phyloP scores from a whole-genome alignment of 2,113 vertebrate species.

The Clinocottus analis region DNA sequence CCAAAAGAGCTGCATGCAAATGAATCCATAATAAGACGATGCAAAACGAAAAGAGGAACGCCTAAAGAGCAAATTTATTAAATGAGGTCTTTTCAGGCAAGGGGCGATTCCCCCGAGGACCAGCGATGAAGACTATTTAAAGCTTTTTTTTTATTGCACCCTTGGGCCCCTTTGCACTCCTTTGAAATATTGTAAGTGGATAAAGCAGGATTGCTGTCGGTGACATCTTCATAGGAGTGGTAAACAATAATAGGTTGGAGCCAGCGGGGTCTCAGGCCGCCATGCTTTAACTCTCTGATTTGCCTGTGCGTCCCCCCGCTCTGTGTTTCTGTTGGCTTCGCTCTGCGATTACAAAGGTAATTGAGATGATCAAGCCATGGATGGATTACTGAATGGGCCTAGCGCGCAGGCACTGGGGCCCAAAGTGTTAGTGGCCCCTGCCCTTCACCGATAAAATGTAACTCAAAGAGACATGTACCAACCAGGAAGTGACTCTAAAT shows the following conservation, averaged over 20 bases:
- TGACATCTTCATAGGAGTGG: conserved; percentile 75
- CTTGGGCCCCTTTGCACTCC: conserved; percentile 73
- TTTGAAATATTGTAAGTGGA: conserved; percentile 82
- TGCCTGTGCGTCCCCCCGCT: conserved; percentile 13
- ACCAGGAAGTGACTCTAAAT: neutral
- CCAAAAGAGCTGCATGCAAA: conserved; percentile 70
- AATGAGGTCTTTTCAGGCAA: conserved; percentile 83
- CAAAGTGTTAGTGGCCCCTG: neutral
- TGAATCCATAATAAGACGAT: conserved; percentile 81
- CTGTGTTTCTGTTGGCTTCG: conserved; percentile 1
- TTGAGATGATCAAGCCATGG: conserved; percentile 46
- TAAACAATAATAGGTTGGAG: conserved; percentile 75
- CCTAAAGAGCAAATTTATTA: conserved; percentile 87
- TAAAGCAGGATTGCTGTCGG: conserved; percentile 76
- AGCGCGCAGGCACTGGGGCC: neutral
- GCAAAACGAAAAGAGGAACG: conserved; percentile 78
- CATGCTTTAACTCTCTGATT: conserved; percentile 44
- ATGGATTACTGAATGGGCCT: neutral
- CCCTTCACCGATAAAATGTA: neutral
- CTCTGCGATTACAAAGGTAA: conserved; percentile 42
- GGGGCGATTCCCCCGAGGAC: conserved; percentile 74
- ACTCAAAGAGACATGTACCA: neutral
- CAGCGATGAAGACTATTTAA: conserved; percentile 83
- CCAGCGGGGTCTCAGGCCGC: conserved; percentile 46
- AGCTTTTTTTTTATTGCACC: conserved; percentile 81